phyloP scores from a whole-genome alignment of 2,888 invertebrate genomes.

The Orchestes rusci region DNA sequence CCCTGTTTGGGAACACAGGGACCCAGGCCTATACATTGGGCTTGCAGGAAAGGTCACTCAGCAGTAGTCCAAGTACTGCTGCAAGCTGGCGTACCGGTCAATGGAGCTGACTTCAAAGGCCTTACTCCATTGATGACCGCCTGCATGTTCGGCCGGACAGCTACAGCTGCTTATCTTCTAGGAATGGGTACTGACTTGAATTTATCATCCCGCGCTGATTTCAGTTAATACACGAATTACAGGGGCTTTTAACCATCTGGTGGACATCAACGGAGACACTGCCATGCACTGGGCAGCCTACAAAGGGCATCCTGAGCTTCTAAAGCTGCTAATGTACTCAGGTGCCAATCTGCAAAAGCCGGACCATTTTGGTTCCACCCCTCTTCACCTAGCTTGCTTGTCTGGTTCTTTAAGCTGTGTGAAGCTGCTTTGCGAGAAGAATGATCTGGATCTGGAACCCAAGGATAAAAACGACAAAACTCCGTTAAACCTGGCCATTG shows the following conservation, averaged over 20 bases:
- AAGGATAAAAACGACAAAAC: conserved; percentile 90
- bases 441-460: conserved; percentile 78
- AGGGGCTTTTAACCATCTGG: conserved; percentile 76
- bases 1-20: conserved; percentile 85
- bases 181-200: conserved; percentile 23
- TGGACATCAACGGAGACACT: conserved; percentile 89
- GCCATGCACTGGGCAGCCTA: conserved; percentile 93
- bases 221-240: too few species aligned
- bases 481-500: conserved; percentile 81
- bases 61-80: conserved; percentile 71
- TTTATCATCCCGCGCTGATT: too few species aligned
- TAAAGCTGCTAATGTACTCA: conserved; percentile 81
- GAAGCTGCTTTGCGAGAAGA: conserved; percentile 82
- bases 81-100: conserved; percentile 80
- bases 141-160: conserved; percentile 88
- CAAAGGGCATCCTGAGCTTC: conserved; percentile 84
- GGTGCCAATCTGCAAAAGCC: conserved; percentile 84
- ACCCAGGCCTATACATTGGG: conserved; percentile 90
- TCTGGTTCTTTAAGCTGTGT: conserved; percentile 85
- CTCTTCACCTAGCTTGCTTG: conserved; percentile 81
- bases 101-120: conserved; percentile 84
- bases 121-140: conserved; percentile 87
- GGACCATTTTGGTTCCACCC: conserved; percentile 89
- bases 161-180: conserved; percentile 81
- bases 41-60: conserved; percentile 81